Evolutionary conservation across 2,888 invertebrate genomes (phyloP), one percentile per base, ranked within the genome.

Genomic region (Andrena bicolor): DNA sequence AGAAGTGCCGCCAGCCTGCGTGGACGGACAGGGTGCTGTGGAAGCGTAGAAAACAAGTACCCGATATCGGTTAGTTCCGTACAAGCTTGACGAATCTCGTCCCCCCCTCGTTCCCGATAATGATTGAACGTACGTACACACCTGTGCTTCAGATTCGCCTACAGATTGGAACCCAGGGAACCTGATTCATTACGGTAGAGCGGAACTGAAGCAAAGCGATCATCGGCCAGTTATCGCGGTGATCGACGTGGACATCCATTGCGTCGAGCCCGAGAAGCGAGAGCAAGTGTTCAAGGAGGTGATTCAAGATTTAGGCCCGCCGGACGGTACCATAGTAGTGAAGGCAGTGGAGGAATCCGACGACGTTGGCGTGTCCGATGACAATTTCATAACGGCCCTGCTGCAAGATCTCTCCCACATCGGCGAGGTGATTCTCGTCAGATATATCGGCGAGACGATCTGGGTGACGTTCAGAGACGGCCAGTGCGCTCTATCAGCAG

Each of bases 1-100:
- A 99, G 93, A 99, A 99, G 94, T 97, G 97, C 92, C 96, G 99
- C 78, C 97, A 98, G 0, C 99, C 99, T 0, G 99, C 99, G 4
- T 99, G 99, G 99, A 99, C 99, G 0, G 99, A 99, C 94, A 95
- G 99, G 82, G 96, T 99, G n/a, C 94, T 99, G 77, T 99, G 99
- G 98, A 97, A 97, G 92, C 96, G 98, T 80, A 95, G 97, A 87
- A 97, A 96, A 91, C 95, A 97, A 76, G 95, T 96, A 28, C 95
- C 96, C 30, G 97, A 97, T 89, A 96, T 96, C 61, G 97, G 97
- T 93, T 92, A 79, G 73, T 80, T 48, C 16, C 13, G 28, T 60
- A 6, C 53, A 20, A 20, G 7, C 64, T 26, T 56, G 1, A 28
- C 8, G 35, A 2, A 23, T n/a, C 26, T 5, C 41, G 20, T 65